Percentiles rank a stretch among this genome's conserved stretches.
Evolutionary conservation across 2,888 invertebrate genomes (phyloP).

Genomic region (Entomobrya proxima): DNA sequence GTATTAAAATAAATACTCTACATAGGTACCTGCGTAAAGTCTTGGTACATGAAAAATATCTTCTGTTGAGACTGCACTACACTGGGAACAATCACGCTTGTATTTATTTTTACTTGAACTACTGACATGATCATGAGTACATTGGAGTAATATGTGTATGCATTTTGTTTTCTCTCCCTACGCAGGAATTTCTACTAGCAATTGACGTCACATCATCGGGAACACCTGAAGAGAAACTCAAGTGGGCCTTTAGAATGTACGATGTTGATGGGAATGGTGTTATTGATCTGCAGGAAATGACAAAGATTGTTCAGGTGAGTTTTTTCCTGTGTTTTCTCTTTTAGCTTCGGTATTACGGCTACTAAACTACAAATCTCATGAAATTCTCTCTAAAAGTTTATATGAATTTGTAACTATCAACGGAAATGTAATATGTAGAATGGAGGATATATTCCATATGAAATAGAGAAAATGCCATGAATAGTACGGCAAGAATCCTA

Average conservation of each 20-base stretch:
- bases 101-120: too few relatives aligned
- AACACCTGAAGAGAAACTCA: slow-evolving; percentile 97
- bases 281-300: slow-evolving; percentile 99
- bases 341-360: background rate
- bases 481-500: background rate
- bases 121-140: too few relatives aligned
- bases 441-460: background rate
- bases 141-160: background rate
- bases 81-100: too few relatives aligned
- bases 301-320: slow-evolving; percentile 97
- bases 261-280: slow-evolving; percentile 98
- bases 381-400: background rate
- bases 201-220: slow-evolving; percentile 98
- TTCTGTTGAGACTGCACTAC: too few relatives aligned
- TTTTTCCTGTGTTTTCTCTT: background rate
- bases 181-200: slow-evolving; percentile 96
- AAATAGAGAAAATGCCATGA: background rate
- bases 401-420: too few relatives aligned
- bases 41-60: too few relatives aligned
- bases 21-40: too few relatives aligned
- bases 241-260: slow-evolving; percentile 99
- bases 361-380: background rate
- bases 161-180: slow-evolving; percentile 76
- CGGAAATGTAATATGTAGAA: background rate
- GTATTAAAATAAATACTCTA: too few relatives aligned